Conservation (phyloP, 2,888 invertebrate genomes). For the Cistogaster globosa region DNA sequence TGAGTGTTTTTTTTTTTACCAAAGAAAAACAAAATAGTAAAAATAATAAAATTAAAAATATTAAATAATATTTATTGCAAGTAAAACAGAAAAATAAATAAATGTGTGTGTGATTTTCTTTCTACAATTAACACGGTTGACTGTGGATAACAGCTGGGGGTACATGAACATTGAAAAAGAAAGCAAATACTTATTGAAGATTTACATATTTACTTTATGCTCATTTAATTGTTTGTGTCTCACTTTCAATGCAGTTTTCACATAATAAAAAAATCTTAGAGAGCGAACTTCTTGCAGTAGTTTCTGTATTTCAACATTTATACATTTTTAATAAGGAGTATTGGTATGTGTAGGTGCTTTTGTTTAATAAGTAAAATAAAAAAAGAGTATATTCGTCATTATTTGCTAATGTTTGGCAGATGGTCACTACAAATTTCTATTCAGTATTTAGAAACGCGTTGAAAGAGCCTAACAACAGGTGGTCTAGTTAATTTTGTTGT, state of each 20-base stretch:
- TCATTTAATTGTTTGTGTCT: slow-evolving; percentile 13
- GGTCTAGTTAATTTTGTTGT: slow-evolving; percentile 37
- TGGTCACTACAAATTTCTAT: slow-evolving; percentile 61
- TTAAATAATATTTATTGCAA: background rate
- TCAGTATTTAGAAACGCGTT: slow-evolving; percentile 64
- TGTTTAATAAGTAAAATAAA: slow-evolving; percentile 31
- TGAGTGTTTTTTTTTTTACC: slow-evolving; percentile 11
- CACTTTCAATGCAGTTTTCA: slow-evolving; percentile 49
- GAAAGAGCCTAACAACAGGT: slow-evolving; percentile 70
- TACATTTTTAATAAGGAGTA: slow-evolving; percentile 32
- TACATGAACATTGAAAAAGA: background rate
- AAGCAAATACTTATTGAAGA: background rate
- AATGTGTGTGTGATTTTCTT: slow-evolving; percentile 3
- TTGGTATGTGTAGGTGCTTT: slow-evolving; percentile 50
- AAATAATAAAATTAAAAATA: background rate
- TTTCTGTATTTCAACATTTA: slow-evolving; percentile 14
- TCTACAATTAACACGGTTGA: background rate
- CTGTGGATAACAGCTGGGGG: slow-evolving; percentile 19
- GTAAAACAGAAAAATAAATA: background rate
- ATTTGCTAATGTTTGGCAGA: slow-evolving; percentile 36
- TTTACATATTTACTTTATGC: background rate
- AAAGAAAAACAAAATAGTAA: slow-evolving; percentile 12
- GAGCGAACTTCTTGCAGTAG: background rate
- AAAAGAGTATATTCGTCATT: slow-evolving; percentile 45
- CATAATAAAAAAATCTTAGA: background rate